Evolutionary conservation across 1,140 invertebrate genomes (phyloP).

Genomic region (Phthorimaea operculella): DNA sequence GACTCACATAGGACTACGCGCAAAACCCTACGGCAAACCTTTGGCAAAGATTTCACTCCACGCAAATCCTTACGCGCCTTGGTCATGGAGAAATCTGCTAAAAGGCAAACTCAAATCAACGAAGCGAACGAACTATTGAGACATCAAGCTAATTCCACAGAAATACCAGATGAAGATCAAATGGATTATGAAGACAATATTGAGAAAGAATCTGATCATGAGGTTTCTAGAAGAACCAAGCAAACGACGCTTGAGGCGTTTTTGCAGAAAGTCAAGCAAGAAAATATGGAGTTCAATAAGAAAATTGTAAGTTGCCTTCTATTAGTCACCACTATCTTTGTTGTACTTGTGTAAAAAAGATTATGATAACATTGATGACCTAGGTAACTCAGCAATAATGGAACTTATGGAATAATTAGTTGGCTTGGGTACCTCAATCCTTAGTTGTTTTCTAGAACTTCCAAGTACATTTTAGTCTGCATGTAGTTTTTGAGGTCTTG

Average conservation of each 20-base stretch:
- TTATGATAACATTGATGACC: too few species aligned
- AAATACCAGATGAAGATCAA: constrained; percentile 17
- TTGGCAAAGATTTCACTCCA: constrained; percentile 51
- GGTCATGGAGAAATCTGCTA: constrained; percentile 55
- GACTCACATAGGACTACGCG: constrained; percentile 54
- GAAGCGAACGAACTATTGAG: constrained; percentile 15
- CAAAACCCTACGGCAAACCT: constrained; percentile 49
- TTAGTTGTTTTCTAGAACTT: too few species aligned
- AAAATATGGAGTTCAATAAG: constrained; percentile 31
- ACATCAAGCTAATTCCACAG: constrained; percentile 38
- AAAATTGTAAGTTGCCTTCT: constrained; percentile 36
- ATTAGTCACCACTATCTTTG: too few species aligned
- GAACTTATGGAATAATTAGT: too few species aligned
- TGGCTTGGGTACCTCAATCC: too few species aligned
- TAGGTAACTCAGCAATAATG: too few species aligned
- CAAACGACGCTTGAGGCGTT: constrained; percentile 37
- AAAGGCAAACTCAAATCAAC: constrained; percentile 25
- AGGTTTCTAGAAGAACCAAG: constrained; percentile 24
- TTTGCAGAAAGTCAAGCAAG: constrained; percentile 36
- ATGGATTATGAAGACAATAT: constrained; percentile 5
- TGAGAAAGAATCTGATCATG: constrained; percentile 21
- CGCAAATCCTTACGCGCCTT: constrained; percentile 48
- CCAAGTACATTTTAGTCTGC: too few species aligned
- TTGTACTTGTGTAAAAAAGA: too few species aligned
- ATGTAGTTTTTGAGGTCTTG: too few species aligned